phyloP scores from a whole-genome alignment of 2,113 vertebrate species.

The Dryoscopus gambensis region DNA sequence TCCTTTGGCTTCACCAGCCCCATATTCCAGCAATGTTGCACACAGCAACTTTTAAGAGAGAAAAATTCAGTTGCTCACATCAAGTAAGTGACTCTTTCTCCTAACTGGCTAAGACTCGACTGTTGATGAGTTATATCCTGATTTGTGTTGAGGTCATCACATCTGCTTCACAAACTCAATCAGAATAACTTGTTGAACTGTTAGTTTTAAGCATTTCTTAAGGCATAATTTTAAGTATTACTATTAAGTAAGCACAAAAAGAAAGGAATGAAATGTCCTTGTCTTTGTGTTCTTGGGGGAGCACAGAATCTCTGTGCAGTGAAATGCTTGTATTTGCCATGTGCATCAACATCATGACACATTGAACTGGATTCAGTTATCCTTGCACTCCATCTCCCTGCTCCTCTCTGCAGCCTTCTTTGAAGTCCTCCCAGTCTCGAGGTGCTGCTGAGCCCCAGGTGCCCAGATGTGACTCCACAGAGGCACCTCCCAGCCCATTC shows the following conservation, averaged over 20 bases:
- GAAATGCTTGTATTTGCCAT: background rate
- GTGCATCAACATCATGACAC: background rate
- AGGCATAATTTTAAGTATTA: background rate
- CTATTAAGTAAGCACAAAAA: background rate
- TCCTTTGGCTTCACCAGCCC: conserved; percentile 5
- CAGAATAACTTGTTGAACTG: background rate
- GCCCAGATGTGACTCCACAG: background rate
- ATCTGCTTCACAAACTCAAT: background rate
- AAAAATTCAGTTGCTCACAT: background rate
- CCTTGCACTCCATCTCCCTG: background rate
- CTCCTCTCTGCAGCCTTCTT: background rate
- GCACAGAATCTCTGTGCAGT: background rate
- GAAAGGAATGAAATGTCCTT: background rate
- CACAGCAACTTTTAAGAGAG: background rate
- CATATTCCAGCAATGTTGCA: background rate
- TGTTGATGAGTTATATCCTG: background rate
- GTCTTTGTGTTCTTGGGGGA: background rate
- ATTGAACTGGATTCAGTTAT: background rate
- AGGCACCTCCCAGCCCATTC: background rate
- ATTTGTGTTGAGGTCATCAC: background rate
- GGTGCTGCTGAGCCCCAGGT: background rate
- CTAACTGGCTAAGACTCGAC: background rate
- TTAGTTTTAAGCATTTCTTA: background rate
- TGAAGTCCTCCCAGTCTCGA: background rate
- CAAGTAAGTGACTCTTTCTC: background rate